Percentiles rank a stretch among this genome's conserved stretches.
These are phyloP conservation scores for Chelonus formosanus DNA, from an alignment of 2,888 invertebrate genomes.

Conservation along the genomic window DNA sequence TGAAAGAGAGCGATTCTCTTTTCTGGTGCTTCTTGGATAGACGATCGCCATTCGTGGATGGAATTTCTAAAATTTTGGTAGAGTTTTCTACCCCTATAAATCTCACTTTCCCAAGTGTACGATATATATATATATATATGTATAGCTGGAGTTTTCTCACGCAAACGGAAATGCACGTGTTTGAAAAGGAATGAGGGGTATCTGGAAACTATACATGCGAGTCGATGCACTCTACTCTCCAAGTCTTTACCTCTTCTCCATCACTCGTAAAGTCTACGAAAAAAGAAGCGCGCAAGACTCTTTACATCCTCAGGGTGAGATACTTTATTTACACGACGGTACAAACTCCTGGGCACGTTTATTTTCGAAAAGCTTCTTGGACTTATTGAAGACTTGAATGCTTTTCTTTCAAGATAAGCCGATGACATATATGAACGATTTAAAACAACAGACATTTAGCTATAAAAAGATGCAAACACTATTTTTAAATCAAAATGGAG, in stretches of 20 bases:
- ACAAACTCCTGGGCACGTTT: slow-evolving; percentile 20
- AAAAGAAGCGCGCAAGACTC: slow-evolving; percentile 14
- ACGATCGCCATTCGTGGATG: slow-evolving; percentile 33
- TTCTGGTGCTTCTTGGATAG: slow-evolving; percentile 25
- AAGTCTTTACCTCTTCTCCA: slow-evolving; percentile 7
- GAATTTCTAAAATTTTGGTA: slow-evolving; percentile 39
- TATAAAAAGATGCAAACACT: no score
- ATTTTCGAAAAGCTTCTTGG: slow-evolving; percentile 1
- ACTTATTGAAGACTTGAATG: neutral
- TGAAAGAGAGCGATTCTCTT: slow-evolving; percentile 9
- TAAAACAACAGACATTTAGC: no score
- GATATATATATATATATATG: slow-evolving; percentile 24
- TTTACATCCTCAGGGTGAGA: slow-evolving; percentile 22
- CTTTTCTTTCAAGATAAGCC: no score
- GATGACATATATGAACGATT: no score
- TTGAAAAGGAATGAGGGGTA: slow-evolving; percentile 10
- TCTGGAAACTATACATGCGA: slow-evolving; percentile 18
- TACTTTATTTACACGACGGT: slow-evolving; percentile 33
- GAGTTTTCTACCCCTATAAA: slow-evolving; percentile 30
- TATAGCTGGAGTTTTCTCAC: slow-evolving; percentile 6
- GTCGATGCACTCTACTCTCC: slow-evolving; percentile 16
- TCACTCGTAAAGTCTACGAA: slow-evolving; percentile 26
- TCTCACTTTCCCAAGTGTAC: slow-evolving; percentile 23
- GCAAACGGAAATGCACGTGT: slow-evolving; percentile 25
- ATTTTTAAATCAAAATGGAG: no score